phyloP scores from a whole-genome alignment of 2,113 vertebrate species.

The Hippocampus guttulatus region DNA sequence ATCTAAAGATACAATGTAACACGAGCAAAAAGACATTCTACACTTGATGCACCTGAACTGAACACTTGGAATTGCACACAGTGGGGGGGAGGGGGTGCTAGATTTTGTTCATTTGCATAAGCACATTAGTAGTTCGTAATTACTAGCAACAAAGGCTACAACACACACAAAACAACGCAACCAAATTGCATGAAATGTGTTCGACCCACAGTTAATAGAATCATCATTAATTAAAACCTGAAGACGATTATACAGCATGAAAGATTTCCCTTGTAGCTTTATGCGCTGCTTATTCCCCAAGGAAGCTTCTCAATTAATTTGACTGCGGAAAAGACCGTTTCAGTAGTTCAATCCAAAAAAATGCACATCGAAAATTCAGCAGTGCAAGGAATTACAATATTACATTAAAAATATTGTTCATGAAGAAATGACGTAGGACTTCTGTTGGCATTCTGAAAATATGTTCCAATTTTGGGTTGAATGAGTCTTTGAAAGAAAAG shows the following conservation, averaged over 20 bases:
- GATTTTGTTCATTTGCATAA: conserved; percentile 1
- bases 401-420: no score
- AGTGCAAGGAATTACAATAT: no score
- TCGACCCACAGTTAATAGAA: not conserved
- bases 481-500: not conserved
- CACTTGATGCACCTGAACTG: not conserved
- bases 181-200: not conserved
- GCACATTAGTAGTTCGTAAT: conserved; percentile 18
- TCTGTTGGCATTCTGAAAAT: no score
- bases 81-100: not conserved
- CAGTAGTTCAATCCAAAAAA: not conserved
- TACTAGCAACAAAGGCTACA: not conserved
- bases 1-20: not conserved
- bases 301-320: not conserved
- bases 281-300: not conserved
- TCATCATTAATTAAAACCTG: not conserved
- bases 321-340: not conserved
- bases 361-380: no score
- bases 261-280: not conserved
- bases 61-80: not conserved
- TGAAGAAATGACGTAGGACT: no score
- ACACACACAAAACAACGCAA: not conserved
- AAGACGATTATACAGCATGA: not conserved
- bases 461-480: not conserved
- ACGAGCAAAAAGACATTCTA: not conserved